A percentile compares a stretch with the other conserved stretches of the same genome.
Conservation (phyloP, 2,888 invertebrate genomes). For the Drosophila imparisetae region DNA sequence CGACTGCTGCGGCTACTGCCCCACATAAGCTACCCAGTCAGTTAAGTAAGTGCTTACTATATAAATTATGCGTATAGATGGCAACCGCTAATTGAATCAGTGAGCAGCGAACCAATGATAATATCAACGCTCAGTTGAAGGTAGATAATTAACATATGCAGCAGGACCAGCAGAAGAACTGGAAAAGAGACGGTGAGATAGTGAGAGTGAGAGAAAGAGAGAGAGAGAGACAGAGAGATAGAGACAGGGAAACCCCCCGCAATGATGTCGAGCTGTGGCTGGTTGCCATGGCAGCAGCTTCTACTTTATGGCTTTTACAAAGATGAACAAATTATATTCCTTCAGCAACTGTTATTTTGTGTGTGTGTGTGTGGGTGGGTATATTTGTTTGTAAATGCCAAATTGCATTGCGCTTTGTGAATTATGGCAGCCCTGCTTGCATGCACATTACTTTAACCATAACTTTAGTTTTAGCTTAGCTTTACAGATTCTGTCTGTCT, state of each 20-base stretch:
- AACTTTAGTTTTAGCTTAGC: constrained; percentile 16
- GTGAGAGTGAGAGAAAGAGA: background rate
- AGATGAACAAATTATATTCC: constrained; percentile 24
- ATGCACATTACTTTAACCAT: constrained; percentile 39
- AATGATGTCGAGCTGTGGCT: constrained; percentile 40
- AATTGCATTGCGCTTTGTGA: constrained; percentile 65
- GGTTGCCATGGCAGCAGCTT: constrained; percentile 40
- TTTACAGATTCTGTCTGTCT: background rate
- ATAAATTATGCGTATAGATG: constrained; percentile 58
- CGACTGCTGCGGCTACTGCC: constrained; percentile 43
- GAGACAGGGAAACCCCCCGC: constrained; percentile 12
- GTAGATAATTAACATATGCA: constrained; percentile 66
- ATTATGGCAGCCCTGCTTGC: constrained; percentile 69
- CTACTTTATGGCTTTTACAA: constrained; percentile 46
- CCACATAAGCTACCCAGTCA: constrained; percentile 40
- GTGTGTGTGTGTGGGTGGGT: constrained; percentile 9
- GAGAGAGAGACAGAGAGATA: background rate
- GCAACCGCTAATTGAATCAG: constrained; percentile 73
- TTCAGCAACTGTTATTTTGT: constrained; percentile 26
- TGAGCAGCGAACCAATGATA: constrained; percentile 49
- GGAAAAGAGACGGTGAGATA: background rate
- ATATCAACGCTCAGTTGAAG: constrained; percentile 28
- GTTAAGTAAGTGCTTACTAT: constrained; percentile 25
- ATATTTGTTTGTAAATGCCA: constrained; percentile 40
- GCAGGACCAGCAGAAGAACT: background rate